Percentiles rank a stretch among this genome's conserved stretches.
These are phyloP conservation scores for Harpagoxenus sublaevis DNA, from an alignment of 2,888 invertebrate genomes.

Conservation along the genomic window DNA sequence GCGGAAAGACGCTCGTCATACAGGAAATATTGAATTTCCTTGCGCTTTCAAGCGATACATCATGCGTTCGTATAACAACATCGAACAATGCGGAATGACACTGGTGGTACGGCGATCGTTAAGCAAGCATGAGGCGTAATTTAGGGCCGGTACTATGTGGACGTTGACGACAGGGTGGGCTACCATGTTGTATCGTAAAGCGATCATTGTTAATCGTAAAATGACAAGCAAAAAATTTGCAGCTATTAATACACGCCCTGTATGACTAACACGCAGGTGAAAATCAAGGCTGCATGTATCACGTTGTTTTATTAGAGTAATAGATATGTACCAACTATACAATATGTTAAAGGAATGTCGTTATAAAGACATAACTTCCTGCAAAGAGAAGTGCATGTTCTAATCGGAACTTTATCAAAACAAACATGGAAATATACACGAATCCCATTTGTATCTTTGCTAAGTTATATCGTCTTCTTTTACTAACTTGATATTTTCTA, in stretches of 20 bases:
- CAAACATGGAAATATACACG: neutral
- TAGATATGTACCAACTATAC: neutral
- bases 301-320: neutral
- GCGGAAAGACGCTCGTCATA: conserved; percentile 55
- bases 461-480: neutral
- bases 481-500: neutral
- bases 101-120: conserved; percentile 67
- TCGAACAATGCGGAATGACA: conserved; percentile 76
- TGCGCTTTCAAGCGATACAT: conserved; percentile 61
- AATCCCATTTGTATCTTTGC: neutral
- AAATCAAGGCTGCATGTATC: conserved; percentile 36
- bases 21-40: conserved; percentile 76
- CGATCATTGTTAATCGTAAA: conserved; percentile 53
- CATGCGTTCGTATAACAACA: conserved; percentile 64
- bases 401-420: neutral
- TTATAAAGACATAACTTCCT: neutral
- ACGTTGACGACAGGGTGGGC: conserved; percentile 67
- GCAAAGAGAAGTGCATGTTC: neutral
- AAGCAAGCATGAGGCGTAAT: conserved; percentile 65
- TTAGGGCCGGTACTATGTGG: conserved; percentile 59
- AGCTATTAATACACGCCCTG: conserved; percentile 51
- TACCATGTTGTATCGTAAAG: conserved; percentile 63
- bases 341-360: conserved; percentile 3
- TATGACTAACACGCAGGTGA: conserved; percentile 12
- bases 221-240: conserved; percentile 53